phyloP scores from a whole-genome alignment of 2,113 vertebrate genomes.

The Petromus typicus region DNA sequence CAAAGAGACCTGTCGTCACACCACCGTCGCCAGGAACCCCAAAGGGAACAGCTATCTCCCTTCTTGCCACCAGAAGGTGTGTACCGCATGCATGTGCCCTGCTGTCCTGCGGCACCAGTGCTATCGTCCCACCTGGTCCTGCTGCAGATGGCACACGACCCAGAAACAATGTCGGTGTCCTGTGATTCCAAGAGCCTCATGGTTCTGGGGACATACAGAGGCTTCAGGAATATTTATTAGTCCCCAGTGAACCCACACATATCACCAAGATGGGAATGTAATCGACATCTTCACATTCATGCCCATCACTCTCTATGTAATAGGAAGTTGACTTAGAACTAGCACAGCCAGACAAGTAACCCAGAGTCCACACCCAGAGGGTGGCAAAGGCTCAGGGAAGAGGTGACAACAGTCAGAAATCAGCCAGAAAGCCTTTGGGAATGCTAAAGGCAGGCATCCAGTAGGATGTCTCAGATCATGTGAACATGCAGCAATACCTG shows the following conservation, averaged over 20 bases:
- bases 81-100: not conserved
- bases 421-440: not conserved
- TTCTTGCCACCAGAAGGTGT: not conserved
- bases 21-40: rapidly evolving
- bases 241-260: not conserved
- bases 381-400: not conserved
- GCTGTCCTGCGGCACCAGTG: not conserved
- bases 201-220: not conserved
- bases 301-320: not conserved
- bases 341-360: too few species aligned
- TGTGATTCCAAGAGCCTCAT: not conserved
- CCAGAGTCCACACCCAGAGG: not conserved
- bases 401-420: not conserved
- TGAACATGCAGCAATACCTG: not conserved
- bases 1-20: not conserved
- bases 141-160: too few species aligned
- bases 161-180: not conserved
- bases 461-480: not conserved
- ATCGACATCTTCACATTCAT: not conserved
- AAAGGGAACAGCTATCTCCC: not conserved
- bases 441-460: not conserved
- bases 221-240: not conserved
- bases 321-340: not conserved
- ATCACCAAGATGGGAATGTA: not conserved
- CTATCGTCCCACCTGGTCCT: not conserved